Evolutionary conservation across 2,113 vertebrate species (phyloP).

Genomic region (Ammodytes marinus): DNA sequence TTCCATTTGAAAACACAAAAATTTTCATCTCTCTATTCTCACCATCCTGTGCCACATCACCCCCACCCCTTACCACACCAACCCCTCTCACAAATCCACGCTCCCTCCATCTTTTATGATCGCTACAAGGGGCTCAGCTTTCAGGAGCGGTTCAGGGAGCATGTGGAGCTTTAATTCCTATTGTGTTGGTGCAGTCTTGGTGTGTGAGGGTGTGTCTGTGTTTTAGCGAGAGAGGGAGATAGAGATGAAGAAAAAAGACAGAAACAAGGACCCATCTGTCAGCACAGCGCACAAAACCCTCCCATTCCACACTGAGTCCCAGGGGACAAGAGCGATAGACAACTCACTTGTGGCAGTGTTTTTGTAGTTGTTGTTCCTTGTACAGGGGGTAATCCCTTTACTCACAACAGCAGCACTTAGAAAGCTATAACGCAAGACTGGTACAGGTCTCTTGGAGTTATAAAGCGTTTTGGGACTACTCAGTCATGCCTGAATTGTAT

Average conservation of each 20-base stretch:
- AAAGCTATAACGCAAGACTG: slow-evolving; percentile 44
- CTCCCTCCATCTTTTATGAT: slow-evolving; percentile 81
- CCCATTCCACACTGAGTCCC: slow-evolving; percentile 83
- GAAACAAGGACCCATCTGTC: slow-evolving; percentile 90
- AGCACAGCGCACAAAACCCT: slow-evolving; percentile 80
- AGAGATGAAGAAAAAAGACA: slow-evolving; percentile 84
- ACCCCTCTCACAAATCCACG: slow-evolving; percentile 60
- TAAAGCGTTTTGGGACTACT: background rate
- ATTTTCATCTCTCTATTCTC: slow-evolving; percentile 30
- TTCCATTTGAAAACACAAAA: slow-evolving; percentile 27
- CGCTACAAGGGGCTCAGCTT: slow-evolving; percentile 86
- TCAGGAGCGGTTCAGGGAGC: slow-evolving; percentile 81
- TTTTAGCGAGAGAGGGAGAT: slow-evolving; percentile 78
- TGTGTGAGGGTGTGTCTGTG: slow-evolving; percentile 83
- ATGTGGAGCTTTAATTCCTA: slow-evolving; percentile 88
- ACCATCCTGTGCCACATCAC: slow-evolving; percentile 43
- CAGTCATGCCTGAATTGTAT: background rate
- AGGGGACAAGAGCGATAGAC: slow-evolving; percentile 79
- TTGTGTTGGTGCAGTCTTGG: slow-evolving; percentile 85
- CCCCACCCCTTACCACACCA: slow-evolving; percentile 40
- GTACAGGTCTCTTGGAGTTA: slow-evolving; percentile 23
- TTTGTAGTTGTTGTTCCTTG: slow-evolving; percentile 36
- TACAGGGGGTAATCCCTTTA: slow-evolving; percentile 45
- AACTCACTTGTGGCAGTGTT: slow-evolving; percentile 88
- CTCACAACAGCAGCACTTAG: slow-evolving; percentile 59